Percentiles rank a stretch among this genome's conserved stretches.
Conservation (phyloP, 2,113 vertebrate genomes). For the Aspidoscelis tigris region DNA sequence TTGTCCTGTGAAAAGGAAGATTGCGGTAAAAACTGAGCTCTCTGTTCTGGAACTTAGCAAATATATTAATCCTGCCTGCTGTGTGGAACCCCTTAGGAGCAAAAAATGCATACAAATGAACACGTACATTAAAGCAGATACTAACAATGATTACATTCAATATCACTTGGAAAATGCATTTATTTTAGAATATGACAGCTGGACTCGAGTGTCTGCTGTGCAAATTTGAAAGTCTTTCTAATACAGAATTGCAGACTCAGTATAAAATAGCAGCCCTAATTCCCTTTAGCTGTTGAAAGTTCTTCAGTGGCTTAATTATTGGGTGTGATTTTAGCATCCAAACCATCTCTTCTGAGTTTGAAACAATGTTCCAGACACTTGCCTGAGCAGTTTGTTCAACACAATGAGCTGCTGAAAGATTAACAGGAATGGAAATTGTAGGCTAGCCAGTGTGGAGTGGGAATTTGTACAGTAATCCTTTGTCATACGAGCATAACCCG, state of each 20-base stretch:
- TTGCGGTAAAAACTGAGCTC: slow-evolving; percentile 69
- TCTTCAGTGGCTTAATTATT: slow-evolving; percentile 16
- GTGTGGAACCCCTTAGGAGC: slow-evolving; percentile 62
- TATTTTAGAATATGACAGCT: slow-evolving; percentile 61
- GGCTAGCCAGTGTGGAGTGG: neutral
- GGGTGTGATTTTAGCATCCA: neutral
- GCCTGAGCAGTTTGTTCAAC: neutral
- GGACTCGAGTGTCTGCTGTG: slow-evolving; percentile 65
- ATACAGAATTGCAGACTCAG: slow-evolving; percentile 58
- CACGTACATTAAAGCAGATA: slow-evolving; percentile 61
- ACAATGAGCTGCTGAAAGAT: neutral
- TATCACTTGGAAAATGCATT: slow-evolving; percentile 58
- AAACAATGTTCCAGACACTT: neutral
- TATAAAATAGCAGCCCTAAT: slow-evolving; percentile 46
- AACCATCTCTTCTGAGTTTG: neutral
- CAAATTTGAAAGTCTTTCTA: slow-evolving; percentile 55
- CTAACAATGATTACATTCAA: slow-evolving; percentile 71
- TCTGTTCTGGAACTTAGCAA: slow-evolving; percentile 56
- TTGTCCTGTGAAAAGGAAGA: slow-evolving; percentile 75
- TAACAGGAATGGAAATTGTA: neutral
- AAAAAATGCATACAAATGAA: slow-evolving; percentile 57
- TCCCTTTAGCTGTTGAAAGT: slow-evolving; percentile 36
- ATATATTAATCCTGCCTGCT: slow-evolving; percentile 63
- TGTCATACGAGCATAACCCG: too few relatives aligned
- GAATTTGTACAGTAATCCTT: neutral